Conservation (phyloP, 2,888 invertebrate genomes). For the Oxytorus armatus region DNA sequence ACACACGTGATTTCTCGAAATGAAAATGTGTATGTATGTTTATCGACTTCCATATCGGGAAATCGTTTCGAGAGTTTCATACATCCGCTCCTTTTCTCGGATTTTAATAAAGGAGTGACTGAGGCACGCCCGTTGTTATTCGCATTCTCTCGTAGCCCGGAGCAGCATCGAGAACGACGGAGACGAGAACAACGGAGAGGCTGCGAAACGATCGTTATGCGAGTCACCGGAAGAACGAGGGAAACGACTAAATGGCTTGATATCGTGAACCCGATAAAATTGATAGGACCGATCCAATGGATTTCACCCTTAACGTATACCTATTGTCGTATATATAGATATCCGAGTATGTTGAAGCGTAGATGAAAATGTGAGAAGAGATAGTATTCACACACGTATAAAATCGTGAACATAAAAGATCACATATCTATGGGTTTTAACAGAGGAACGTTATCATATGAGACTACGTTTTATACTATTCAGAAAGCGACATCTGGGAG, state of each 20-base stretch:
- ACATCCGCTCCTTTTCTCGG: slow-evolving; percentile 26
- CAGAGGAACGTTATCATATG: background rate
- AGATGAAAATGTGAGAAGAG: slow-evolving; percentile 13
- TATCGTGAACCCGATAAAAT: slow-evolving; percentile 69
- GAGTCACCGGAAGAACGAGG: slow-evolving; percentile 55
- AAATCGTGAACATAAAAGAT: slow-evolving; percentile 26
- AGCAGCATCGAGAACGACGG: slow-evolving; percentile 15
- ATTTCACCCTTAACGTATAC: background rate
- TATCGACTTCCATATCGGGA: slow-evolving; percentile 37
- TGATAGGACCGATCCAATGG: slow-evolving; percentile 62
- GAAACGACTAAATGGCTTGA: slow-evolving; percentile 65
- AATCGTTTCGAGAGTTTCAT: slow-evolving; percentile 38
- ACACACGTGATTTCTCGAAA: slow-evolving; percentile 41
- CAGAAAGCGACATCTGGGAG: slow-evolving; percentile 5
- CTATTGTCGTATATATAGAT: background rate
- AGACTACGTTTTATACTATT: background rate
- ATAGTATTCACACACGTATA: slow-evolving; percentile 7
- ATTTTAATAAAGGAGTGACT: slow-evolving; percentile 60
- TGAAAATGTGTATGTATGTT: background rate
- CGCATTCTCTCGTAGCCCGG: slow-evolving; percentile 34
- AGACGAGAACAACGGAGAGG: slow-evolving; percentile 31
- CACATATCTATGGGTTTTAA: slow-evolving; percentile 10
- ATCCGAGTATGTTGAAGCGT: background rate
- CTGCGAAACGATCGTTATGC: slow-evolving; percentile 52
- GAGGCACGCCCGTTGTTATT: slow-evolving; percentile 19